These are phyloP conservation scores for Cryptotermes secundus DNA, from an alignment of 1,140 invertebrate species.

Conservation along the genomic window DNA sequence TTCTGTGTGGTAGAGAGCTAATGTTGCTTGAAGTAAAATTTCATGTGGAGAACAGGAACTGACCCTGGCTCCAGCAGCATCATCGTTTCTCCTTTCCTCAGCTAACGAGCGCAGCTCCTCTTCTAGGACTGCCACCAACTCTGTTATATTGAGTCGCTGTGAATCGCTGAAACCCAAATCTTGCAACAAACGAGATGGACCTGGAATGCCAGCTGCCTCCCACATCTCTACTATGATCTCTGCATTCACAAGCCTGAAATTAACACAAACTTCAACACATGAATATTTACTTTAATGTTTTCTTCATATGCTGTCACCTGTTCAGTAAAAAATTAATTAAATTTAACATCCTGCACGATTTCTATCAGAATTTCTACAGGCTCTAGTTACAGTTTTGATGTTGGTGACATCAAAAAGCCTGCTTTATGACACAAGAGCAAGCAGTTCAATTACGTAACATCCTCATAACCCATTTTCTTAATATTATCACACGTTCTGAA, in stretches of 20 bases:
- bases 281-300: no score
- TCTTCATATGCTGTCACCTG: no score
- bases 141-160: conserved; percentile 61
- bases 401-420: no score
- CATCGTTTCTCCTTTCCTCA: background rate
- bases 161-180: conserved; percentile 65
- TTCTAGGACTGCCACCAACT: conserved; percentile 71
- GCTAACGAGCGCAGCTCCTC: conserved; percentile 54
- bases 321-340: no score
- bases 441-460: no score
- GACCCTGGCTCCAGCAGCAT: background rate
- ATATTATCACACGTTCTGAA: no score
- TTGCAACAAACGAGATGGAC: conserved; percentile 61
- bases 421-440: no score
- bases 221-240: conserved; percentile 68
- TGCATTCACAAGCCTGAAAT: conserved; percentile 47
- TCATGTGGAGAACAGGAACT: conserved; percentile 48
- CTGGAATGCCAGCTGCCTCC: conserved; percentile 66
- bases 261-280: conserved; percentile 24
- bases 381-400: no score
- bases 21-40: conserved; percentile 55
- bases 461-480: no score
- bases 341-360: no score
- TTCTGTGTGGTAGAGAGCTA: conserved; percentile 61
- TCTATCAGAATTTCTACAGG: no score